Percentiles rank a stretch among this genome's conserved stretches.
These are phyloP conservation scores for Lasioglossum villosulum DNA, from an alignment of 2,888 invertebrate species.

Conservation along the genomic window DNA sequence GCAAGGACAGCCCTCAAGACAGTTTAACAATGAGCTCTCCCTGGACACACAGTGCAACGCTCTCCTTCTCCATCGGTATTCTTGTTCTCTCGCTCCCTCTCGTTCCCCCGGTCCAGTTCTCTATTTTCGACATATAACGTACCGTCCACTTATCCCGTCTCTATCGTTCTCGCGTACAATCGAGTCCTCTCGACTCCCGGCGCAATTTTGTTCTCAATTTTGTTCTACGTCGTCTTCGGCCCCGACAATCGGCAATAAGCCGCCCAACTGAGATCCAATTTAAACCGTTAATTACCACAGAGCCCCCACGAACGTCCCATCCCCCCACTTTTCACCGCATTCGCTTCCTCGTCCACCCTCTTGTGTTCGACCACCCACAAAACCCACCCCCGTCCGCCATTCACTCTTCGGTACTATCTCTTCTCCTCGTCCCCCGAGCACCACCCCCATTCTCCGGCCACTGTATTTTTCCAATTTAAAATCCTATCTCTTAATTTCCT, in stretches of 20 bases:
- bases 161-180: constrained; percentile 63
- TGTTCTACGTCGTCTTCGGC: constrained; percentile 75
- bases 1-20: constrained; percentile 71
- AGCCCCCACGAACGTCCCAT: constrained; percentile 40
- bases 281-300: constrained; percentile 80
- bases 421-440: constrained; percentile 11
- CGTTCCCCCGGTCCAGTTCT: constrained; percentile 28
- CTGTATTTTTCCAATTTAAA: constrained; percentile 82
- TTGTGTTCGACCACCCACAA: constrained; percentile 36
- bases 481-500: constrained; percentile 83
- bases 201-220: constrained; percentile 77
- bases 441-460: constrained; percentile 53
- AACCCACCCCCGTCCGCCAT: constrained; percentile 39
- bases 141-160: constrained; percentile 64
- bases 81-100: constrained; percentile 28
- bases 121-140: constrained; percentile 59
- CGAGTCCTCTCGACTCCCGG: constrained; percentile 65
- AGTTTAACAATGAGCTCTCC: constrained; percentile 64
- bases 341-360: constrained; percentile 35
- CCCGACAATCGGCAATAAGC: constrained; percentile 76
- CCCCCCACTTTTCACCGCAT: neutral
- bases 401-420: constrained; percentile 60
- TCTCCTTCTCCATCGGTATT: constrained; percentile 43
- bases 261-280: constrained; percentile 78
- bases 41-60: constrained; percentile 58